Evolutionary conservation across 2,888 invertebrate species (phyloP).

Genomic region (Leptura quadrifasciata): DNA sequence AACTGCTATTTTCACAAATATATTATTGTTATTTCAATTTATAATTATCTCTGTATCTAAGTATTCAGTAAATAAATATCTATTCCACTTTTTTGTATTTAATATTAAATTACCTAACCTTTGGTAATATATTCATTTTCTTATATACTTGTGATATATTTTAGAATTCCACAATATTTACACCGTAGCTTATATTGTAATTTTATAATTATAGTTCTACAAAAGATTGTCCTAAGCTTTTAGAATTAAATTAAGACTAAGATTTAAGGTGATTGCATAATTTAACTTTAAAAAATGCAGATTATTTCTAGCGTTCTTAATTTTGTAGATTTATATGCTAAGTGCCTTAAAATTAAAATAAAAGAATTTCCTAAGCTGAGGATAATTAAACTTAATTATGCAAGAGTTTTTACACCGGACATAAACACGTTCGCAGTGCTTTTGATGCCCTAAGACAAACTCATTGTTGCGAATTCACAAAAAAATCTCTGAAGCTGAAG

Average conservation of each 20-base stretch:
- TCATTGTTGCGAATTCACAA: slow-evolving; percentile 47
- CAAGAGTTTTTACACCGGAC: slow-evolving; percentile 53
- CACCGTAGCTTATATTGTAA: background rate
- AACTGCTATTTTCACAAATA: background rate
- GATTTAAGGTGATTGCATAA: slow-evolving; percentile 10
- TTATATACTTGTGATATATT: too few species aligned
- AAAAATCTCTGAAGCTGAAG: slow-evolving; percentile 45
- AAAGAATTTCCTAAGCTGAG: slow-evolving; percentile 50
- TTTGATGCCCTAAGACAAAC: slow-evolving; percentile 42
- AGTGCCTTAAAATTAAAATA: slow-evolving; percentile 41
- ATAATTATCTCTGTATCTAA: too few species aligned
- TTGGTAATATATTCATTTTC: too few species aligned
- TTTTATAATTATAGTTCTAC: background rate
- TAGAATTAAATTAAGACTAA: slow-evolving; percentile 13
- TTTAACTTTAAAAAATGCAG: slow-evolving; percentile 15
- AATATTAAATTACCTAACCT: too few species aligned
- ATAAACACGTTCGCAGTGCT: slow-evolving; percentile 53
- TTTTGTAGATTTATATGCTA: slow-evolving; percentile 53
- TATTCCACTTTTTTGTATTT: too few species aligned
- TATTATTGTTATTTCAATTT: too few species aligned
- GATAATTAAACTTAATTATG: slow-evolving; percentile 56
- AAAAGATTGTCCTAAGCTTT: background rate
- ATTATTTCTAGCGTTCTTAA: slow-evolving; percentile 40
- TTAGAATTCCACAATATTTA: background rate
- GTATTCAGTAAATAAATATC: too few species aligned